These are phyloP conservation scores for Crotalus horridus DNA, from an alignment of 2,113 vertebrate species.

Conservation along the genomic window DNA sequence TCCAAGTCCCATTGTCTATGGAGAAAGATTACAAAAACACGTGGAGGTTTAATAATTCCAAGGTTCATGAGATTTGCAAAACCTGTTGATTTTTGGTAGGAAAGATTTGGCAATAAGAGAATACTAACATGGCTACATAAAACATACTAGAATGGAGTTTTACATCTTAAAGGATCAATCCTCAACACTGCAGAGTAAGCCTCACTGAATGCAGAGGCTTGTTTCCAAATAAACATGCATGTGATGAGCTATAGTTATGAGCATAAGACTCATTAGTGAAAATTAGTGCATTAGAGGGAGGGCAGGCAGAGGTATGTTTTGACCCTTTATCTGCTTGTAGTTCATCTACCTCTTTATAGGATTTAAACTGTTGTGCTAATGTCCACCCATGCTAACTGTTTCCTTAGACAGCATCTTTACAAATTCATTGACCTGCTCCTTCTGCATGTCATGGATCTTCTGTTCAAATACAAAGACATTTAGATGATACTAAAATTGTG, in stretches of 20 bases:
- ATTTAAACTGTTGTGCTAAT: background rate
- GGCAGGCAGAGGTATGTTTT: background rate
- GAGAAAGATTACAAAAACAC: background rate
- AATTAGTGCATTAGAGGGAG: background rate
- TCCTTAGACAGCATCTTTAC: background rate
- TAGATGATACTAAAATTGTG: background rate
- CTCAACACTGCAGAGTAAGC: background rate
- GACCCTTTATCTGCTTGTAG: background rate
- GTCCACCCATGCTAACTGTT: background rate
- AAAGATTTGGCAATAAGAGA: background rate
- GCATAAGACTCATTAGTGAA: background rate
- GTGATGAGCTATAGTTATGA: background rate
- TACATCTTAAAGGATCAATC: background rate
- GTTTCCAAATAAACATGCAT: background rate
- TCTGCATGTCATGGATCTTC: background rate
- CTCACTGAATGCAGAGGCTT: background rate
- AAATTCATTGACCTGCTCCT: background rate
- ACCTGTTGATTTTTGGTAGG: background rate
- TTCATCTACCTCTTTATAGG: background rate
- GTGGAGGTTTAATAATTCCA: background rate
- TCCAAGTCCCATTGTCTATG: constrained; percentile 94
- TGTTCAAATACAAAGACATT: background rate
- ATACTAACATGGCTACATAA: background rate
- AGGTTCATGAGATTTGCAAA: background rate
- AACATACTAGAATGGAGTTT: background rate